Evolutionary conservation across 1,140 invertebrate species (phyloP).

Genomic region (Drosophila navojoa): DNA sequence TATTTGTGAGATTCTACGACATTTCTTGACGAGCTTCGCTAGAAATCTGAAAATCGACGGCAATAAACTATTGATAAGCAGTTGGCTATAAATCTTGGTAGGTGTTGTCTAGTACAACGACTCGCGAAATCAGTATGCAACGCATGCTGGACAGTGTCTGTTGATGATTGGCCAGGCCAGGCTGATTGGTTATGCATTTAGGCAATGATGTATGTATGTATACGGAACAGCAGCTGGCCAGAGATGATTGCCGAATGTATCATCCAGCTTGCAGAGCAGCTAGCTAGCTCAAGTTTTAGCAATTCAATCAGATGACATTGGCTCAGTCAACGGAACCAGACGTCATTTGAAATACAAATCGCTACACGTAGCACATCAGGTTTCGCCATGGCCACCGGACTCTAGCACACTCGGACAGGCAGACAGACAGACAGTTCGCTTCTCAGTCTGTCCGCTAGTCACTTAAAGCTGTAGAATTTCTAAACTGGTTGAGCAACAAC

Average conservation of each 20-base stretch:
- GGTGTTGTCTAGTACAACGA: constrained; percentile 5
- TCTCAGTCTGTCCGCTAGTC: constrained; percentile 20
- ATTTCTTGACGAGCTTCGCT: constrained; percentile 23
- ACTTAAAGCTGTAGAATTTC: constrained; percentile 66
- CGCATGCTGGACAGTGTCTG: neutral
- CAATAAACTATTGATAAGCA: constrained; percentile 37
- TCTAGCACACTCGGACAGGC: neutral
- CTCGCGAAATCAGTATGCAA: constrained; percentile 28
- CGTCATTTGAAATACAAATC: constrained; percentile 78
- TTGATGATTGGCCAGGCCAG: constrained; percentile 3
- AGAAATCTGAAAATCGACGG: constrained; percentile 20
- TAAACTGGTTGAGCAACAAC: constrained; percentile 70
- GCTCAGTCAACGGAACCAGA: constrained; percentile 69
- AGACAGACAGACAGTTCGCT: constrained; percentile 13
- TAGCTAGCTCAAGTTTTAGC: constrained; percentile 60
- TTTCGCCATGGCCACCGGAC: constrained; percentile 67
- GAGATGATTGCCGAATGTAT: constrained; percentile 59
- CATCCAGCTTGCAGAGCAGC: constrained; percentile 48
- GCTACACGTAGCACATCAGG: constrained; percentile 72
- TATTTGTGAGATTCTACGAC: neutral
- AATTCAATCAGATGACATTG: constrained; percentile 73
- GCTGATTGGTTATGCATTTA: constrained; percentile 9
- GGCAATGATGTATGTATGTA: constrained; percentile 11
- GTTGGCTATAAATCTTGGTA: constrained; percentile 29
- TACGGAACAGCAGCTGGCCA: constrained; percentile 17